These are phyloP conservation scores for Nyctereutes procyonoides DNA, from an alignment of 2,113 vertebrate species.

Conservation along the genomic window DNA sequence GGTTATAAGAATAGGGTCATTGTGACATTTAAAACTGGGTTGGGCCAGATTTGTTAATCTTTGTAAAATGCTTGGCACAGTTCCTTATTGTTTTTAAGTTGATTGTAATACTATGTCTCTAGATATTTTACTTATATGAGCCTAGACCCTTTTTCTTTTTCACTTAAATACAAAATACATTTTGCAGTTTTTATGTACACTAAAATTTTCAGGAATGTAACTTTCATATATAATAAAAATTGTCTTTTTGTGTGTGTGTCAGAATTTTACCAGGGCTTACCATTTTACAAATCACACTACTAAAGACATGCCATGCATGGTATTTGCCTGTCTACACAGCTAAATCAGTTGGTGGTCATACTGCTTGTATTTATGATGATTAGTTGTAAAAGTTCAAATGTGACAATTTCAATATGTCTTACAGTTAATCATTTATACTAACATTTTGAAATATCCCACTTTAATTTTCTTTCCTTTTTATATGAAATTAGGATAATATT, in stretches of 20 bases:
- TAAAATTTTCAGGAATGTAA: neutral
- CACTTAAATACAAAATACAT: neutral
- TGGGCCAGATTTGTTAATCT: neutral
- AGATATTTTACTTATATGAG: neutral
- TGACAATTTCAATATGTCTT: neutral
- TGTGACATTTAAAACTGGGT: neutral
- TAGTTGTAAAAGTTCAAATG: neutral
- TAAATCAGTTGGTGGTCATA: neutral
- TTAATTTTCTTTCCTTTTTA: neutral
- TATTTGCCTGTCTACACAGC: neutral
- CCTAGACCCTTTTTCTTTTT: neutral
- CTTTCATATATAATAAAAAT: neutral
- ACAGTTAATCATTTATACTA: neutral
- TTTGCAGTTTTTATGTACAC: neutral
- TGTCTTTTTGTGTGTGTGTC: neutral
- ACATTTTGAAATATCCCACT: neutral
- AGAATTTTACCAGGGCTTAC: neutral
- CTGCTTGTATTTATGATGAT: neutral
- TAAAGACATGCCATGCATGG: neutral
- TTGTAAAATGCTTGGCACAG: neutral
- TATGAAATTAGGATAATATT: neutral
- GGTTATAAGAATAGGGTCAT: neutral
- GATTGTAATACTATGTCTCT: neutral
- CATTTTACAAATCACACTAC: neutral
- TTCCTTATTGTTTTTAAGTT: neutral